Base-by-base conservation (phyloP, 2,888 invertebrate genomes). In the Steinernema scapterisci region DNA sequence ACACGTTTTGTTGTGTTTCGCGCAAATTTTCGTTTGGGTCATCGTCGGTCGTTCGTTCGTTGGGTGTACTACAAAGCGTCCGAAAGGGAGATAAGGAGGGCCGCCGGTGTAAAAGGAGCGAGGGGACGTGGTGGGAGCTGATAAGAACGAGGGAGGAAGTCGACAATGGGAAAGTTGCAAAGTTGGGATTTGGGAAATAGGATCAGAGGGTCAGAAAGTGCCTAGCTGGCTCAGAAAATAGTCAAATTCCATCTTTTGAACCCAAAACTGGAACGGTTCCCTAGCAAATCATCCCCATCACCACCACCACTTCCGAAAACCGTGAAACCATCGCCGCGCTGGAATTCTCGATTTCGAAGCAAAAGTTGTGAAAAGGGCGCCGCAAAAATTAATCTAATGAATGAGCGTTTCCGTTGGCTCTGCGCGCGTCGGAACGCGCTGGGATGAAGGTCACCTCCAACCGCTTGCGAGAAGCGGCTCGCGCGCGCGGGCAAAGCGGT, bases 1-100 rank as follows among this genome's bases (percentile, higher is more conserved):
- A 63, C 63, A 63, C 63, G 38, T 63, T 63, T 63, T 25, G 31
- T 16, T 25, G 31, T 31, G 63, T 27, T 63, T 63, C 63, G 63
- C 63, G 63, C 63, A 63, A 48, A 48, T 5, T 6, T 16, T 54
- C 54, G 48, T 23, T 21, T 16, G 48, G 54, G 54, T 54, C 54
- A 54, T 25, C 54, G 54, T 51, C 19, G 19, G 13, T n/a, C n/a
- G n/a, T n/a, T n/a, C n/a, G n/a, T n/a, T n/a, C 63, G 63, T 9
- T 21, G 38, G 16, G 31, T 63, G 63, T 63, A 31, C 7, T 13
- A 11, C 63, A 63, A 3, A 9, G 9, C 27, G 52, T 21, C 23
- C n/a, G n/a, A 63, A 38, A 16, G 63, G 63, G 31, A 54, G 48
- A 48, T 48, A 48, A 19, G n/a, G 54, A 54, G 54, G 31, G 54